Percentiles rank a stretch among this genome's conserved stretches.
Conservation (phyloP, 2,888 invertebrate species). For the Drosophila rubida region DNA sequence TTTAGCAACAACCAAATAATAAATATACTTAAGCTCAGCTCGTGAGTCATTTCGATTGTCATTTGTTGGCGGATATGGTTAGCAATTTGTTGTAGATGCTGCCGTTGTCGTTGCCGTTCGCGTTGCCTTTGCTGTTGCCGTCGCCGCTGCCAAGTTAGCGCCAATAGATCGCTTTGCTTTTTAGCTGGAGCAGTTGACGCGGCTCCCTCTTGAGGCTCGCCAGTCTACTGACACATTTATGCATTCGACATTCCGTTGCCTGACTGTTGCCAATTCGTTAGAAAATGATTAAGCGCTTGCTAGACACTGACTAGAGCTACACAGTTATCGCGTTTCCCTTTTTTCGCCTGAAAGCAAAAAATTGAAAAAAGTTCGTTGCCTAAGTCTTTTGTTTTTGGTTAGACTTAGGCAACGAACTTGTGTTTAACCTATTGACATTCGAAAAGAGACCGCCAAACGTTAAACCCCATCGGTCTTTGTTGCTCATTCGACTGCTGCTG, state of each 20-base stretch:
- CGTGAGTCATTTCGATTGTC: conserved; percentile 66
- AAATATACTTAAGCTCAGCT: conserved; percentile 16
- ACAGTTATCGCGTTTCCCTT: conserved; percentile 16
- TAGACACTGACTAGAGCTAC: conserved; percentile 13
- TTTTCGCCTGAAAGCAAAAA: conserved; percentile 12
- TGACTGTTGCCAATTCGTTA: conserved; percentile 28
- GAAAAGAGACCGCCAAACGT: conserved; percentile 25
- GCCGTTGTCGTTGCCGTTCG: not conserved
- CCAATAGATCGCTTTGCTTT: conserved; percentile 34
- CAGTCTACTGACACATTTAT: conserved; percentile 43
- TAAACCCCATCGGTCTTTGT: conserved; percentile 15
- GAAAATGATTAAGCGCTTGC: conserved; percentile 41
- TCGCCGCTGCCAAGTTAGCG: not conserved
- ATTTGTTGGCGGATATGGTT: conserved; percentile 68
- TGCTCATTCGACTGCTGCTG: not conserved
- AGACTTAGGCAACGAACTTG: conserved; percentile 75
- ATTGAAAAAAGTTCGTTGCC: conserved; percentile 69
- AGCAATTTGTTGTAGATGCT: conserved; percentile 54
- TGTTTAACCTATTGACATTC: conserved; percentile 71
- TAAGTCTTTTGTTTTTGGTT: conserved; percentile 70
- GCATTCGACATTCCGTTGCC: conserved; percentile 35
- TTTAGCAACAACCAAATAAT: conserved; percentile 12
- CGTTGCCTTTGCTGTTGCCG: no score
- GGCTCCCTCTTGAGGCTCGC: conserved; percentile 1
- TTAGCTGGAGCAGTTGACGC: no score